A percentile compares a stretch with the other conserved stretches of the same genome.
Conservation (phyloP, 1,140 invertebrate species). For the Lucilia cuprina region DNA sequence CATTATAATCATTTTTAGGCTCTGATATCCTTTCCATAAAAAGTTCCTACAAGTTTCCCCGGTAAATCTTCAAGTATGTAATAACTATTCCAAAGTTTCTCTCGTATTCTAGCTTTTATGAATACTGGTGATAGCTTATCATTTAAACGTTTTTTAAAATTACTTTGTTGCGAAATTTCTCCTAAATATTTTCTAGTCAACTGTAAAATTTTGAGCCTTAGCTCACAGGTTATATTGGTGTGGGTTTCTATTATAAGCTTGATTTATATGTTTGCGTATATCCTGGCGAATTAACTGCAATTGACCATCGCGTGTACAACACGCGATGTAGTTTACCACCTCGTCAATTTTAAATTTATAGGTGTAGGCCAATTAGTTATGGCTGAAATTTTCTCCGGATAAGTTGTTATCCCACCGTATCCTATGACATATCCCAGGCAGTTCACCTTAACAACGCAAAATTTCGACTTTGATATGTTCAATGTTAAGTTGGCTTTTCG, state of each 20-base stretch:
- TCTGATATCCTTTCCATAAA: background rate
- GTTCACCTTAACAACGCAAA: conserved; percentile 41
- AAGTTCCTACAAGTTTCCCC: background rate
- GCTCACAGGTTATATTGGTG: background rate
- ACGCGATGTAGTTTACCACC: conserved; percentile 36
- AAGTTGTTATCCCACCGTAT: conserved; percentile 39
- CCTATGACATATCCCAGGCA: conserved; percentile 41
- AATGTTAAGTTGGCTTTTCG: conserved; percentile 60
- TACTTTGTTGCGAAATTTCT: background rate
- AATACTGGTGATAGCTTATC: background rate
- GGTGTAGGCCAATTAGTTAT: conserved; percentile 40
- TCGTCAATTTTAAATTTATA: background rate
- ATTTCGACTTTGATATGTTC: conserved; percentile 62
- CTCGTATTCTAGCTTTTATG: background rate
- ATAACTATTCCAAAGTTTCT: background rate
- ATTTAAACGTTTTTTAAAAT: background rate
- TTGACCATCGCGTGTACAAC: background rate
- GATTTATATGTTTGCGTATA: background rate
- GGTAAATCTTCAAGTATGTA: background rate
- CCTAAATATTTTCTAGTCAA: background rate
- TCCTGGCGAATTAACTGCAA: background rate
- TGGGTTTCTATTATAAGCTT: background rate
- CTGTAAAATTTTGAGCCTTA: background rate
- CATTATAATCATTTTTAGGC: background rate
- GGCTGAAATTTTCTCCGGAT: conserved; percentile 43